Evolutionary conservation across 1,140 invertebrate species (phyloP).

Genomic region (Cephus cinctus): DNA sequence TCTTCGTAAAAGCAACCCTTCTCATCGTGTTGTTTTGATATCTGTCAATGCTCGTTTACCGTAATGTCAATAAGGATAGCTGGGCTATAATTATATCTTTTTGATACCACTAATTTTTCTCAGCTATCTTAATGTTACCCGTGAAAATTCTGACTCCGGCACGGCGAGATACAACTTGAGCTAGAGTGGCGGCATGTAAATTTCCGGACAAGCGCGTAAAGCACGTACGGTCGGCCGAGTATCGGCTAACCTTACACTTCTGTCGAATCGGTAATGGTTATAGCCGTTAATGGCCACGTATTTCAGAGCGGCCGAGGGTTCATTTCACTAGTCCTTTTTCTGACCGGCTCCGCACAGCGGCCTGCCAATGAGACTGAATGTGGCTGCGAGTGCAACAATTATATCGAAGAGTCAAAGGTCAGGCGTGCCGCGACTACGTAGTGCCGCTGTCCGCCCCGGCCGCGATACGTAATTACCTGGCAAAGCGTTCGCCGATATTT

Average conservation of each 20-base stretch:
- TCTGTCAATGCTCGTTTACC: no score
- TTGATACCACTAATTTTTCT: no score
- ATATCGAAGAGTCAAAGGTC: slow-evolving; percentile 44
- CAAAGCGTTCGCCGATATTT: slow-evolving; percentile 35
- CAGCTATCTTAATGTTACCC: no score
- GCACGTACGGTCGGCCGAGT: slow-evolving; percentile 30
- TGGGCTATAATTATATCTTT: no score
- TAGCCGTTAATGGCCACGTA: slow-evolving; percentile 52
- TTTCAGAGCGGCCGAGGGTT: slow-evolving; percentile 35
- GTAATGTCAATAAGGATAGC: no score
- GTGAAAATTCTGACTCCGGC: slow-evolving; percentile 4
- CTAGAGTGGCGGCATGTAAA: no score
- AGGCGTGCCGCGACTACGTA: slow-evolving; percentile 39
- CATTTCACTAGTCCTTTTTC: slow-evolving; percentile 4
- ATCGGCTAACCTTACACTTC: slow-evolving; percentile 33
- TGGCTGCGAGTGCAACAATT: slow-evolving; percentile 40
- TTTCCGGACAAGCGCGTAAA: slow-evolving; percentile 34
- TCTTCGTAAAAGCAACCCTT: no score
- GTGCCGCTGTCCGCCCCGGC: no score
- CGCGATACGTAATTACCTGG: slow-evolving; percentile 38
- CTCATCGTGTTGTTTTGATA: no score
- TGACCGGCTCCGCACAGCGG: not conserved
- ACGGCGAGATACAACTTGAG: not conserved
- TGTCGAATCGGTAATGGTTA: slow-evolving; percentile 52
- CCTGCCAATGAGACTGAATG: slow-evolving; percentile 21